These are phyloP conservation scores for Oconnorella tubifera DNA, from an alignment of 2,888 invertebrate genomes.

Conservation along the genomic window DNA sequence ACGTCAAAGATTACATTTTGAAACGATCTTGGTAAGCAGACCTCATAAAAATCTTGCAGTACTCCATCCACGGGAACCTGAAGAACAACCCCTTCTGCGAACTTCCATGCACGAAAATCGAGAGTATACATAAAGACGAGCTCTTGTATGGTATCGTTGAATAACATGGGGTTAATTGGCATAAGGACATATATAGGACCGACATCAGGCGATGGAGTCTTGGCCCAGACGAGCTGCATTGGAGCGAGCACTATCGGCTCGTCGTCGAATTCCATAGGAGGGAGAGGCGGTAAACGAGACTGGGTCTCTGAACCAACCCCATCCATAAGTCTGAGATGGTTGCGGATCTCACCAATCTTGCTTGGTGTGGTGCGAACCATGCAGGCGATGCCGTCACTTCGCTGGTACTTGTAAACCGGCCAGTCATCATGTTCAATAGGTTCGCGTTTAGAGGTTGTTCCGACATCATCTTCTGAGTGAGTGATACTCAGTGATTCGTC, in stretches of 20 bases:
- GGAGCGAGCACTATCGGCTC: constrained; percentile 14
- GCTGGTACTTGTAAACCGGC: constrained; percentile 2
- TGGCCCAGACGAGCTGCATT: constrained; percentile 20
- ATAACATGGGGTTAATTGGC: constrained; percentile 10
- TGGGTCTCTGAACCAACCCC: neutral
- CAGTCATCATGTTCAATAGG: neutral
- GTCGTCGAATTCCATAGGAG: constrained; percentile 23
- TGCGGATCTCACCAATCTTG: constrained; percentile 5
- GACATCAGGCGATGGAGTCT: constrained; percentile 4
- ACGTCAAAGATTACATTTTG: constrained; percentile 19
- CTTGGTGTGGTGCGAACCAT: constrained; percentile 12
- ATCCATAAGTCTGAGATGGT: constrained; percentile 11
- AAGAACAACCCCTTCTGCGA: constrained; percentile 14
- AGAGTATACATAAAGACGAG: constrained; percentile 21
- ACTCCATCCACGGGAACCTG: constrained; percentile 6
- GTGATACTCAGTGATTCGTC: no score
- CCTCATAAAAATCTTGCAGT: constrained; percentile 20
- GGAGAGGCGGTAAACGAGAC: constrained; percentile 15
- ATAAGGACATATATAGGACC: constrained; percentile 14
- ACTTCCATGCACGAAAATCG: constrained; percentile 15
- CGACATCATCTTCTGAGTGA: no score
- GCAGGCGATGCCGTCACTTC: constrained; percentile 12
- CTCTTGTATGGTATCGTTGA: constrained; percentile 19
- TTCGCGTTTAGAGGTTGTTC: no score
- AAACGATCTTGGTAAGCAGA: constrained; percentile 13